Percentiles rank a stretch among this genome's conserved stretches.
Conservation (phyloP, 1,140 invertebrate species). For the Sinonovacula constricta region DNA sequence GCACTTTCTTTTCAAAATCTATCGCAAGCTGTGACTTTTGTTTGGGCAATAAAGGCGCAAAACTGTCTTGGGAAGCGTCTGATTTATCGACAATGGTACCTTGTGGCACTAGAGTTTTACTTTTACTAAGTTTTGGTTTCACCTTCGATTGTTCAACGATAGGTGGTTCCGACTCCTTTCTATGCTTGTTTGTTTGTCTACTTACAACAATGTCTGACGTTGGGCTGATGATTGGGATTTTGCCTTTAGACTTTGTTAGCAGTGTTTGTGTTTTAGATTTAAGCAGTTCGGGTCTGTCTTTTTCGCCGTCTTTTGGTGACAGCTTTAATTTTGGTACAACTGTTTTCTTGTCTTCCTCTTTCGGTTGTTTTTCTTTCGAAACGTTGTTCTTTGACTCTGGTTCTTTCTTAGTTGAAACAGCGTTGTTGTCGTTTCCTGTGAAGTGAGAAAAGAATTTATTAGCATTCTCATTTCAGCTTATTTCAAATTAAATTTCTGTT, state of each 20-base stretch:
- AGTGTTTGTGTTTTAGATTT: slow-evolving; percentile 38
- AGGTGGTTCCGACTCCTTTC: too few species aligned
- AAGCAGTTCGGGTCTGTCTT: background rate
- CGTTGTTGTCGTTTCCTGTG: slow-evolving; percentile 3
- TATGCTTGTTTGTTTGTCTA: too few species aligned
- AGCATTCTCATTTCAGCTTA: slow-evolving; percentile 31
- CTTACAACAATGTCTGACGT: too few species aligned
- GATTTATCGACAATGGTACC: background rate
- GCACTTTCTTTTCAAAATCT: slow-evolving; percentile 26
- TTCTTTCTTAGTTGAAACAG: too few species aligned
- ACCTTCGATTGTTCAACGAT: background rate
- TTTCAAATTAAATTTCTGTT: background rate
- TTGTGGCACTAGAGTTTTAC: background rate
- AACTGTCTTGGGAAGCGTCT: too few species aligned
- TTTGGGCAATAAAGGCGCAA: background rate
- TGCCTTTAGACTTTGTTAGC: too few species aligned
- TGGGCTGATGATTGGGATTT: too few species aligned
- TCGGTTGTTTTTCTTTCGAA: slow-evolving; percentile 20
- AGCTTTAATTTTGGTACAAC: slow-evolving; percentile 1
- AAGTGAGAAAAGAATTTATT: slow-evolving; percentile 34
- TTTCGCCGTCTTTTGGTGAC: background rate
- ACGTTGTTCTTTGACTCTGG: too few species aligned
- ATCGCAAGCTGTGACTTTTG: slow-evolving; percentile 22
- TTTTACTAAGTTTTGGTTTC: background rate
- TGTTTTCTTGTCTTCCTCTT: background rate